Conservation (phyloP, 2,113 vertebrate genomes). For the Peromyscus californicus region DNA sequence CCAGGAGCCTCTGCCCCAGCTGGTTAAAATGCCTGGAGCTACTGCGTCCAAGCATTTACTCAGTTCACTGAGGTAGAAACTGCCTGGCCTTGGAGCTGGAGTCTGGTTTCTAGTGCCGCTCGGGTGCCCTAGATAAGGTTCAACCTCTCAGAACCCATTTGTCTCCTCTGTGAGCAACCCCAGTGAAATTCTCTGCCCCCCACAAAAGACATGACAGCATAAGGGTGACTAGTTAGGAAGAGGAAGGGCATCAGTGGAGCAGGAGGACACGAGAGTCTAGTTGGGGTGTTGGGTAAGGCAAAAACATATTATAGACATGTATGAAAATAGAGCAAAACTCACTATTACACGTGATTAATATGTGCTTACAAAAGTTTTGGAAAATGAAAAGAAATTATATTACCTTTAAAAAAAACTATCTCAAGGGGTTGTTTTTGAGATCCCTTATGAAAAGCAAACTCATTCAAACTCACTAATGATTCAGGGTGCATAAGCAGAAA, state of each 20-base stretch:
- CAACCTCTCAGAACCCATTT: neutral
- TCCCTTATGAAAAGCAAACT: constrained; percentile 25
- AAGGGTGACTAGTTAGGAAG: neutral
- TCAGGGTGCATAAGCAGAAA: constrained; percentile 11
- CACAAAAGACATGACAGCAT: neutral
- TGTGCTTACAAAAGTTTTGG: neutral
- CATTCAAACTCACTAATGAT: constrained; percentile 11
- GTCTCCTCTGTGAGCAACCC: neutral
- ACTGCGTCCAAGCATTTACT: neutral
- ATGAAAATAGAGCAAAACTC: too few relatives aligned
- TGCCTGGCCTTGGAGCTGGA: neutral
- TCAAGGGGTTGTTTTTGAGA: constrained; percentile 40
- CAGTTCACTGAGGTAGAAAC: constrained; percentile 16
- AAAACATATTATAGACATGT: neutral
- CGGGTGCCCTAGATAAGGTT: neutral
- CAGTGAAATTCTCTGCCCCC: too few relatives aligned
- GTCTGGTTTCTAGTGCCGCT: neutral
- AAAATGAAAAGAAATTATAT: neutral
- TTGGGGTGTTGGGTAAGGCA: neutral
- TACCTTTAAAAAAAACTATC: neutral
- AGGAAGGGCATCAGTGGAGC: neutral
- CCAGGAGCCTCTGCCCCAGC: neutral
- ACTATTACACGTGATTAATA: neutral
- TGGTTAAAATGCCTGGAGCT: neutral
- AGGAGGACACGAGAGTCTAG: neutral